Conservation (phyloP, 2,113 vertebrate species). For the Xiphophorus hellerii region DNA sequence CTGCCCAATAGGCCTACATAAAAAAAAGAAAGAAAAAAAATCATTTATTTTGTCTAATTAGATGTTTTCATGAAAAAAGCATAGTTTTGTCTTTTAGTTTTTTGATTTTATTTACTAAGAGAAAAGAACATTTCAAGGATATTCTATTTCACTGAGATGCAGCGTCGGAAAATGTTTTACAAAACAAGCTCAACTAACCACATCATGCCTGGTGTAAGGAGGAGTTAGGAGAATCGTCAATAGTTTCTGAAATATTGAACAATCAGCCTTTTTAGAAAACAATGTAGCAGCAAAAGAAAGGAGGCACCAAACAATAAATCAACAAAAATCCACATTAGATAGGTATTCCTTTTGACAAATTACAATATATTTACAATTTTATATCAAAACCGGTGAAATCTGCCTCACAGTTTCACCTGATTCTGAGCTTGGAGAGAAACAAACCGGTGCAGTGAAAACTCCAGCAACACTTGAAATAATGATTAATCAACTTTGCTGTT, state of each 20-base stretch:
- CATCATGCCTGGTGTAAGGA: neutral
- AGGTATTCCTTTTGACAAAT: neutral
- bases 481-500: no score
- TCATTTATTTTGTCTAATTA: neutral
- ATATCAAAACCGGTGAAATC: neutral
- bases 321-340: neutral
- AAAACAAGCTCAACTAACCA: neutral
- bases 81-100: neutral
- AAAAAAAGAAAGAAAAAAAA: neutral
- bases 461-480: no score
- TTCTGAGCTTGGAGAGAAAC: neutral
- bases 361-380: neutral
- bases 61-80: no score
- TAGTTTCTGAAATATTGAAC: no score
- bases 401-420: neutral
- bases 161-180: neutral
- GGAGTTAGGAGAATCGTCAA: no score
- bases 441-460: neutral
- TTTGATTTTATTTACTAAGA: neutral
- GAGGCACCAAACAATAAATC: neutral
- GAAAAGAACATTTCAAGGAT: neutral
- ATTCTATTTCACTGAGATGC: neutral
- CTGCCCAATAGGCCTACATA: neutral
- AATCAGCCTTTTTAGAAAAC: no score
- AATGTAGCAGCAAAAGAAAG: neutral